Conservation (phyloP, 2,113 vertebrate species). For the Cygnus atratus region DNA sequence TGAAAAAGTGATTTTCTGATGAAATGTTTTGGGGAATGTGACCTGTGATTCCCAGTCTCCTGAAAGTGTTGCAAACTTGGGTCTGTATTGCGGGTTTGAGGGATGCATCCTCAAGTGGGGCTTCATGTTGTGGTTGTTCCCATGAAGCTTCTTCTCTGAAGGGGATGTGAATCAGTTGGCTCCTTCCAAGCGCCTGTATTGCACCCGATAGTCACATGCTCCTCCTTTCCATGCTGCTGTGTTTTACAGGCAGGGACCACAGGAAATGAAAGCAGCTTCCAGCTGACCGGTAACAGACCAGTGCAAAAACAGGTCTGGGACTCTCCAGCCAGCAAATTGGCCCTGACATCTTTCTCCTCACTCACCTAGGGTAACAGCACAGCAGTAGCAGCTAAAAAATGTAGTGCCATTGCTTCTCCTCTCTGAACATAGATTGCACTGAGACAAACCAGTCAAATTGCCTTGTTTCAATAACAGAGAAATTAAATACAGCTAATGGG, state of each 20-base stretch:
- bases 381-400: background rate
- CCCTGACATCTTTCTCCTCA: fast-evolving
- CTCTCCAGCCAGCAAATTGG: background rate
- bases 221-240: fast-evolving
- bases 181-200: background rate
- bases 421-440: background rate
- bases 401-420: background rate
- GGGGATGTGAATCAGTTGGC: background rate
- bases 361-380: no score
- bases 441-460: background rate
- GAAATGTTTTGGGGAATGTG: background rate
- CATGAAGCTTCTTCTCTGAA: background rate
- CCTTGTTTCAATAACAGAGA: background rate
- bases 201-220: background rate
- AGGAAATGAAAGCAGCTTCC: background rate
- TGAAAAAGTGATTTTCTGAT: background rate
- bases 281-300: background rate
- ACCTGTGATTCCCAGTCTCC: background rate
- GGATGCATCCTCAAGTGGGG: background rate
- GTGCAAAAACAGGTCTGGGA: background rate
- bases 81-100: background rate
- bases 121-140: background rate
- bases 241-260: background rate
- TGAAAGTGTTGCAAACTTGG: background rate
- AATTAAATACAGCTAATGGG: background rate